Evolutionary conservation across 2,797 vertebrate genomes (phyloP).

Genomic region (Parauchenoglanis ngamensis): DNA sequence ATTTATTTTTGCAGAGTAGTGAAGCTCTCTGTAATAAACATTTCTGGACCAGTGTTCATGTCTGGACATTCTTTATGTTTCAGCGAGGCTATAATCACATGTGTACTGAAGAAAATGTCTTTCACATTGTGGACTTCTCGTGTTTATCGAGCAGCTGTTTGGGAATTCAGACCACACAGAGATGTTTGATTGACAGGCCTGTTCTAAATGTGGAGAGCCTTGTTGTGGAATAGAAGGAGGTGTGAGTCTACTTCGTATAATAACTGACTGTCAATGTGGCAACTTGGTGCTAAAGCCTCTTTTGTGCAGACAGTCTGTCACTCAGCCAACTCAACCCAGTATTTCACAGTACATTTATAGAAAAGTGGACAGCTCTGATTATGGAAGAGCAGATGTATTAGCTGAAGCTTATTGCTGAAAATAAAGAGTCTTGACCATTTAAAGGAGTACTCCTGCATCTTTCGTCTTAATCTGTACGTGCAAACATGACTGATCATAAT

Average conservation of each 20-base stretch:
- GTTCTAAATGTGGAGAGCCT: conserved; percentile 19
- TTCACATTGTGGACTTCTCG: background rate
- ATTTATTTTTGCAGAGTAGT: conserved; percentile 34
- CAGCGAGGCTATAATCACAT: conserved; percentile 1
- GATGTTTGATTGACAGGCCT: conserved; percentile 37
- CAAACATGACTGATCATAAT: background rate
- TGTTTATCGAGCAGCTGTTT: conserved; percentile 17
- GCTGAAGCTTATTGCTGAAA: background rate
- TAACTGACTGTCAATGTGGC: conserved; percentile 25
- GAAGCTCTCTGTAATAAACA: conserved; percentile 50
- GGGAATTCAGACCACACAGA: conserved; percentile 13
- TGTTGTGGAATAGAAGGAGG: conserved; percentile 12
- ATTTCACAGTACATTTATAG: background rate
- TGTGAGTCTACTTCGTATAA: conserved; percentile 10
- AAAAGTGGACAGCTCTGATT: background rate
- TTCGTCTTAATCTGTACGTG: background rate
- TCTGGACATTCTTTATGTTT: conserved; percentile 36
- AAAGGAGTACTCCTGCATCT: background rate
- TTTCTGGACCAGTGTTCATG: conserved; percentile 26
- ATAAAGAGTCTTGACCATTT: background rate
- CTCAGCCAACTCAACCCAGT: background rate
- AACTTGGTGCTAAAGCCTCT: conserved; percentile 27
- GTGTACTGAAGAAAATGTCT: background rate
- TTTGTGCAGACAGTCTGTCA: conserved; percentile 4
- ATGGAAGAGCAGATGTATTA: background rate